Conservation (phyloP, 2,113 vertebrate species). For the Podocnemis expansa region DNA sequence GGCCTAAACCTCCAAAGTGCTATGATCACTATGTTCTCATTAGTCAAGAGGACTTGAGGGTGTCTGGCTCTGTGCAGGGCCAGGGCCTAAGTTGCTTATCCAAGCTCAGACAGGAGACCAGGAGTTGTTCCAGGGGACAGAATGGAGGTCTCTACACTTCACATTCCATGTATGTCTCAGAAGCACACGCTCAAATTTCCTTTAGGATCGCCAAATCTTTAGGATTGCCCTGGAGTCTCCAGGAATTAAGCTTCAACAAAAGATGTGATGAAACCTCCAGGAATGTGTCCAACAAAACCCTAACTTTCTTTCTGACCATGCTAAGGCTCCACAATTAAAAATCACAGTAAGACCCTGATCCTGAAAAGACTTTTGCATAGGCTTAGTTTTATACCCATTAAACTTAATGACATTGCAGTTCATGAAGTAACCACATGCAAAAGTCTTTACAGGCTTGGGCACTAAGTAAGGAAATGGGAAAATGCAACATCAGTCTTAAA, state of each 20-base stretch:
- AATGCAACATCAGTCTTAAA: neutral
- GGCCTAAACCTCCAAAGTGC: neutral
- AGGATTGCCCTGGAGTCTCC: too few species aligned
- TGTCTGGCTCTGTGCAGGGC: neutral
- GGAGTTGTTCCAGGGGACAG: fast-evolving
- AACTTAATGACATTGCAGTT: neutral
- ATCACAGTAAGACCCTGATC: neutral
- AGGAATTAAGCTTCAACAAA: too few species aligned
- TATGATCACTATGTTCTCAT: neutral
- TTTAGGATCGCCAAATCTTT: neutral
- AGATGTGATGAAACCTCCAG: too few species aligned
- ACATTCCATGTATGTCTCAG: neutral
- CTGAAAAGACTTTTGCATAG: neutral
- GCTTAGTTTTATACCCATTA: neutral
- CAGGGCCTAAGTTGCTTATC: neutral
- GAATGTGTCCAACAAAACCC: too few species aligned
- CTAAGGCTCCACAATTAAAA: neutral
- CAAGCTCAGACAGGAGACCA: conserved; percentile 23
- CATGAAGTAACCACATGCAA: neutral
- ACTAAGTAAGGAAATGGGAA: neutral
- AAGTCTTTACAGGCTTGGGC: neutral
- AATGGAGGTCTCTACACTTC: neutral
- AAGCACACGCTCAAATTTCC: neutral
- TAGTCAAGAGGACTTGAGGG: neutral
- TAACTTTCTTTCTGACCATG: neutral